Base-by-base conservation (phyloP, 2,888 invertebrate species). In the Argyresthia goedartella region DNA sequence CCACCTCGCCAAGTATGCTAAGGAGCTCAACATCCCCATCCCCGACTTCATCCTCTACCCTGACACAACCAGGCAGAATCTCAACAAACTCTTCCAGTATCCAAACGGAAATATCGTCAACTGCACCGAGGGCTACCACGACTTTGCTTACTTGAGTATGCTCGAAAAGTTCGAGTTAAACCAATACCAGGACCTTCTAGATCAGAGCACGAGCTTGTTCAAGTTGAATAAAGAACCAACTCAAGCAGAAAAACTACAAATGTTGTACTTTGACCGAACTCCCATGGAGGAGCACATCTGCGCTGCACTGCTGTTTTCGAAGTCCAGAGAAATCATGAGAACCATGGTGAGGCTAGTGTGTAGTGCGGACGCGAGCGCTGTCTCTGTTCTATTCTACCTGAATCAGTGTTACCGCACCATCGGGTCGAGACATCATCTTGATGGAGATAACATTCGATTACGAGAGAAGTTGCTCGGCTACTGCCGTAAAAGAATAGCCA, bases 331-430 rank as follows among this genome's bases (percentile, higher is more conserved):
- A 54, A 76, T 85, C 34, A 85, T 86, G 82, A 68, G 82, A 48
- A 71, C 66, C 33, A 75, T 67, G 1, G 81, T 87, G 0, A 64
- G 68, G 45, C 59, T 86, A 25, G 76, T 80, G 0, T 86, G 87
- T 53, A 82, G 87, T 2, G 73, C 73, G 1, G 57, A 74, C 9
- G 62, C 85, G 0, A 57, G 71, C 35, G 62, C 61, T 8, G 78
- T 87, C 0, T 87, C 86, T 1, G 72, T 87, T 1, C 66, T 87
- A 11, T 87, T 85, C 58, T 87, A 78, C 55, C 71, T 87, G 1
- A 82, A 86, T 51, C 81, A 86, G 56, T 81, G 84, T 55, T 74
- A 76, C 52, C 71, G 82, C 60, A 73, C 75, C 1, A 73, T 69
- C 50, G 69, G 77, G 49, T 39, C 71, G 0, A 74, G 60, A 52